Conservation (phyloP, 2,113 vertebrate genomes). For the Protobothrops mucrosquamatus region DNA sequence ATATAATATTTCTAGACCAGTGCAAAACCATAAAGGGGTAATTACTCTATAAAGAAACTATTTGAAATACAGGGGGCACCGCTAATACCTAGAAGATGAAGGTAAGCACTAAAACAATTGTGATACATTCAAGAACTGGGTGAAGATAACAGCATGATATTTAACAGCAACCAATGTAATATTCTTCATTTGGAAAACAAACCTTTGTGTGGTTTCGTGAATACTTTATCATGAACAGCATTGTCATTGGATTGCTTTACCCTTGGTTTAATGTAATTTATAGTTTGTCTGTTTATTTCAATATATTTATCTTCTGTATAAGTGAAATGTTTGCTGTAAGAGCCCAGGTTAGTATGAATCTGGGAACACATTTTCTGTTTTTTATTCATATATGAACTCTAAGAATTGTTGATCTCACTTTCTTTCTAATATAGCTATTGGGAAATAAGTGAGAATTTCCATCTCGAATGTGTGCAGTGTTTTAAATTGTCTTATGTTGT, state of each 20-base stretch:
- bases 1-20: background rate
- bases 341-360: background rate
- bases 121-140: background rate
- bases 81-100: background rate
- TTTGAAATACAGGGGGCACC: background rate
- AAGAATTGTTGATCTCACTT: background rate
- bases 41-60: background rate
- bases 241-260: background rate
- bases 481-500: background rate
- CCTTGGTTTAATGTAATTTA: background rate
- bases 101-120: background rate
- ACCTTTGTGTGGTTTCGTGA: background rate
- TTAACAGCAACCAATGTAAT: background rate
- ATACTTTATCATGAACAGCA: background rate
- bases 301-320: background rate
- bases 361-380: background rate
- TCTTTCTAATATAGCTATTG: background rate
- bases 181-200: background rate
- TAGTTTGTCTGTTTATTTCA: background rate
- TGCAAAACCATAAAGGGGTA: background rate
- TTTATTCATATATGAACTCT: background rate
- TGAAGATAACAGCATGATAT: background rate
- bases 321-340: background rate
- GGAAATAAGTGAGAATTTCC: background rate
- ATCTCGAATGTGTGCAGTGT: background rate